Base-by-base conservation (phyloP, 2,797 vertebrate genomes). In the Sciaenops ocellatus region DNA sequence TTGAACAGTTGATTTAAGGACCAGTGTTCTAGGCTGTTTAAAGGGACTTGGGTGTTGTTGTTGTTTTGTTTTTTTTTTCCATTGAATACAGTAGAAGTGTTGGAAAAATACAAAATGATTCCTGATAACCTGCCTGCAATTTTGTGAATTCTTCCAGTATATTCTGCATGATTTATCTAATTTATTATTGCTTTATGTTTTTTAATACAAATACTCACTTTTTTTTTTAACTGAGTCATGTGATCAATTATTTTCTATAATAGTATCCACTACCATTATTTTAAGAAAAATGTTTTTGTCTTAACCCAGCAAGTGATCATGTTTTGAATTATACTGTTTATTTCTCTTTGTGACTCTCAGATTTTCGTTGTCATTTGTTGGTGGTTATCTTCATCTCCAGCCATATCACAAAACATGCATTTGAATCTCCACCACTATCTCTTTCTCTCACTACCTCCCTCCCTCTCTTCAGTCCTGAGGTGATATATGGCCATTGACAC, bases 401-500 rank as follows among this genome's bases (percentile, higher is more conserved):
- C 28, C 8, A 0, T 76, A 66, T 71, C 59, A 69, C 60, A 63
- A 41, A 72, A 46, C 41, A 41, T 44, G 38, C 59, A 52, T 83
- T 82, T 59, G 46, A 75, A 79, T 63, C 52, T 50, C 38, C 60
- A 26, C 61, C 62, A 46, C 63, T 63, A 55, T 84, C 79, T 74
- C 72, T 48, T 66, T 34, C 57, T 55, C 72, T 65, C 65, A 12
- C 69, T 30, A 3, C 59, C 67, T 61, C 75, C 55, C 46, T 69
- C 54, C 61, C 62, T 41, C 69, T 15, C 34, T 41, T 46, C 71
- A 64, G 66, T 80, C 82, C 80, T 71, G 52, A 75, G 86, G 80
- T 93, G 94, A 94, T 92, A 90, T 95, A 94, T 91, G 87, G 89
- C 79, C 95, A 95, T 93, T 96, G 96, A 96, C 95, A 89, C 20